Conservation (phyloP, 2,888 invertebrate genomes). For the Apamea crenata region DNA sequence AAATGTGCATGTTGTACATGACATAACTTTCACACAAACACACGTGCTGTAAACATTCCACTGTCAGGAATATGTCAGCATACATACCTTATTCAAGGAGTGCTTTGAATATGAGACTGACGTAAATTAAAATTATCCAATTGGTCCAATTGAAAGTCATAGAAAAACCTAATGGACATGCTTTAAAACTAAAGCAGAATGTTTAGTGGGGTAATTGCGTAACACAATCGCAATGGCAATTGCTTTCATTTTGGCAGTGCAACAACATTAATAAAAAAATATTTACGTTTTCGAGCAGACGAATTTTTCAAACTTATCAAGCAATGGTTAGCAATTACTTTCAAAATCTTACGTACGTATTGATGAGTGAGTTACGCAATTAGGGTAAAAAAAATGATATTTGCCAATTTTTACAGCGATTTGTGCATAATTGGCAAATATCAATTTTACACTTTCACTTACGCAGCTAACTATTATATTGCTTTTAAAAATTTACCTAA, state of each 20-base stretch:
- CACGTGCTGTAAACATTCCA: constrained; percentile 25
- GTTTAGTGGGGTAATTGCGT: background rate
- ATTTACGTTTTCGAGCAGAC: no score
- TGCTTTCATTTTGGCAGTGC: no score
- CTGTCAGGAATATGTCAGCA: constrained; percentile 46
- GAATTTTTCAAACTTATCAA: no score
- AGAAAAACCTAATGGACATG: background rate
- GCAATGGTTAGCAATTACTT: no score
- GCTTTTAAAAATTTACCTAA: background rate
- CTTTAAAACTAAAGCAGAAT: background rate
- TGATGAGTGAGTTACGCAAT: no score
- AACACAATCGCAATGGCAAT: no score
- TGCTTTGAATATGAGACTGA: constrained; percentile 10
- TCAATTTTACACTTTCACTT: background rate
- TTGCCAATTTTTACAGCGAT: background rate
- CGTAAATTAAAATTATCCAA: background rate
- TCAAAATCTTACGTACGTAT: no score
- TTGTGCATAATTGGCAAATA: background rate
- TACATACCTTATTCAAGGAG: constrained; percentile 32
- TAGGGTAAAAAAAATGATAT: no score
- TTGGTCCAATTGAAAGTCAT: background rate
- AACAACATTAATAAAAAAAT: no score
- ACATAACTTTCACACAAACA: constrained; percentile 63
- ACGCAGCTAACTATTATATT: background rate
- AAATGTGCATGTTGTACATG: constrained; percentile 26